Evolutionary conservation across 1,140 invertebrate species (phyloP).

Genomic region (Solenopsis invicta): DNA sequence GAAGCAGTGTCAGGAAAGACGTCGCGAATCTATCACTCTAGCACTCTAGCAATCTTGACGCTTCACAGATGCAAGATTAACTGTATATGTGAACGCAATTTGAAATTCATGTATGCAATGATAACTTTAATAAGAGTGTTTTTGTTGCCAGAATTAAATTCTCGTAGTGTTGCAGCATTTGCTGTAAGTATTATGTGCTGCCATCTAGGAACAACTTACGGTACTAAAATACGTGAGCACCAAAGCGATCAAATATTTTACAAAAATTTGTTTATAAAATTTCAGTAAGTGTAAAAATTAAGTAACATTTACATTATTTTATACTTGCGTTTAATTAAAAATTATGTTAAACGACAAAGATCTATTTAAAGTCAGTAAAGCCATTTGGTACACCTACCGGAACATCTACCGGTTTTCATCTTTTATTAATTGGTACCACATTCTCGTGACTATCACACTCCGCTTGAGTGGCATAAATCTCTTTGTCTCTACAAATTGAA

Average conservation of each 20-base stretch:
- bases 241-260: background rate
- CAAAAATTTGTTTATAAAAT: background rate
- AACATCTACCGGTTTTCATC: no score
- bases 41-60: no score
- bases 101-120: slow-evolving; percentile 8
- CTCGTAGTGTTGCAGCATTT: background rate
- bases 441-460: slow-evolving; percentile 14
- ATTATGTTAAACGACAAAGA: background rate
- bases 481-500: slow-evolving; percentile 46
- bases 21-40: background rate
- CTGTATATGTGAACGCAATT: background rate
- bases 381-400: background rate
- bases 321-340: slow-evolving; percentile 14
- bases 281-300: background rate
- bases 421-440: slow-evolving; percentile 19
- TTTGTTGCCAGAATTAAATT: background rate
- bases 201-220: slow-evolving; percentile 54
- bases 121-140: slow-evolving; percentile 17
- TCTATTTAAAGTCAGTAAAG: background rate
- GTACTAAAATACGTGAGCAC: background rate
- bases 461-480: slow-evolving; percentile 19
- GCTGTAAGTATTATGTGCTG: slow-evolving; percentile 51
- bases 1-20: background rate
- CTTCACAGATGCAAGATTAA: background rate
- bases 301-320: background rate